Percentiles rank a stretch among this genome's conserved stretches.
Conservation (phyloP, 2,113 vertebrate genomes). For the Uria lomvia region DNA sequence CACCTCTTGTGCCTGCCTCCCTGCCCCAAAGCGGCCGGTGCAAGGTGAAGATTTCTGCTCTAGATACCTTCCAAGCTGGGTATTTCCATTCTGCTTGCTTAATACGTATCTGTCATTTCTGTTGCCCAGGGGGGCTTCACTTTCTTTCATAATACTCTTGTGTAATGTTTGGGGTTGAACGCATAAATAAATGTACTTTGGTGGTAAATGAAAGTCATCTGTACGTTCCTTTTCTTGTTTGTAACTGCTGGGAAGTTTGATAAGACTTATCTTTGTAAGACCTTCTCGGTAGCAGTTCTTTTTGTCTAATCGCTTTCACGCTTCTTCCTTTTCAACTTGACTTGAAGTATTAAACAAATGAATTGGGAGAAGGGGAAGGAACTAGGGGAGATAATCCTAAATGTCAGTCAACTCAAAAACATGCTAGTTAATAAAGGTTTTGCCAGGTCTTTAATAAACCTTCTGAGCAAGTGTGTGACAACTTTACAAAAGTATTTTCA, state of each 20-base stretch:
- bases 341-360: conserved; percentile 2
- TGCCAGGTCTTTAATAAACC: neutral
- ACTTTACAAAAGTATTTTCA: neutral
- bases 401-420: neutral
- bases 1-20: neutral
- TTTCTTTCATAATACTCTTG: neutral
- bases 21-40: neutral
- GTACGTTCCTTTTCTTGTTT: neutral
- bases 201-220: neutral
- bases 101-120: accelerated
- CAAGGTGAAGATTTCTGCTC: neutral
- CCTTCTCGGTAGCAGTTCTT: neutral
- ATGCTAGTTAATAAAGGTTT: neutral
- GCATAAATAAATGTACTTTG: neutral
- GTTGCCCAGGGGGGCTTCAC: neutral
- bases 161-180: neutral
- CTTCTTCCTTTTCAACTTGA: conserved; percentile 5
- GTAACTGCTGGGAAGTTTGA: conserved; percentile 16
- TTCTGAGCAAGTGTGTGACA: neutral
- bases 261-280: conserved; percentile 23
- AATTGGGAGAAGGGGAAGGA: neutral
- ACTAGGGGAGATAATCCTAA: neutral
- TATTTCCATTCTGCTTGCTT: neutral
- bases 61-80: neutral
- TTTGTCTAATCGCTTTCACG: neutral